These are phyloP conservation scores for Microcebus jonahi DNA, from an alignment of 2,113 vertebrate genomes.

Conservation along the genomic window DNA sequence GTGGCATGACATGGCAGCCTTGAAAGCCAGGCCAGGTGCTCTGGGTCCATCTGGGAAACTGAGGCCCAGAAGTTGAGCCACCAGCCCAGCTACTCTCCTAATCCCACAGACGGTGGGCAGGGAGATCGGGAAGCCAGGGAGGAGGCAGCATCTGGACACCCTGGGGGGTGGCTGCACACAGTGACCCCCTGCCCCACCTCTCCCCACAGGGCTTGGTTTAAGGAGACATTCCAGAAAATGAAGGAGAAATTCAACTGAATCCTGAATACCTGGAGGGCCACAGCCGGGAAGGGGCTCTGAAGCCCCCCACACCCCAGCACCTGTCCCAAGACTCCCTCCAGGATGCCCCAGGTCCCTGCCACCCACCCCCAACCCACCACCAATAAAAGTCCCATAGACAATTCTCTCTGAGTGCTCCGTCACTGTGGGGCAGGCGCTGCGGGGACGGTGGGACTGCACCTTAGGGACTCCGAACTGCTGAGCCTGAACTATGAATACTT, in stretches of 20 bases:
- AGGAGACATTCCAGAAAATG: not conserved
- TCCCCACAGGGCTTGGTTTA: conserved; percentile 38
- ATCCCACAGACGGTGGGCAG: not conserved
- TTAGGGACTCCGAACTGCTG: not conserved
- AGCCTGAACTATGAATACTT: rapidly evolving
- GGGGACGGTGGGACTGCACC: rapidly evolving
- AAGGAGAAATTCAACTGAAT: not conserved
- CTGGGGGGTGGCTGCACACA: no score
- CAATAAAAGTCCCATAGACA: conserved; percentile 53
- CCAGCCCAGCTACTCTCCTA: not conserved
- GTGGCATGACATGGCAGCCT: not conserved
- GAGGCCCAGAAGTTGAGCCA: not conserved
- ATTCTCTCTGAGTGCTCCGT: not conserved
- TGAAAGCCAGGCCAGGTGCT: not conserved
- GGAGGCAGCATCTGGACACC: not conserved
- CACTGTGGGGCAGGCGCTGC: not conserved
- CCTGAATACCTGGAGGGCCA: not conserved
- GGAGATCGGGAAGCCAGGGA: no score
- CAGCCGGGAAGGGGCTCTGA: not conserved
- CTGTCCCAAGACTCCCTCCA: rapidly evolving
- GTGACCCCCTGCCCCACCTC: not conserved
- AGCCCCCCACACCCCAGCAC: rapidly evolving
- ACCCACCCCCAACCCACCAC: no score
- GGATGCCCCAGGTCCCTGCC: not conserved
- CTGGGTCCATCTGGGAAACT: not conserved